phyloP scores from a whole-genome alignment of 2,888 invertebrate genomes.

The Eudemis profundana region DNA sequence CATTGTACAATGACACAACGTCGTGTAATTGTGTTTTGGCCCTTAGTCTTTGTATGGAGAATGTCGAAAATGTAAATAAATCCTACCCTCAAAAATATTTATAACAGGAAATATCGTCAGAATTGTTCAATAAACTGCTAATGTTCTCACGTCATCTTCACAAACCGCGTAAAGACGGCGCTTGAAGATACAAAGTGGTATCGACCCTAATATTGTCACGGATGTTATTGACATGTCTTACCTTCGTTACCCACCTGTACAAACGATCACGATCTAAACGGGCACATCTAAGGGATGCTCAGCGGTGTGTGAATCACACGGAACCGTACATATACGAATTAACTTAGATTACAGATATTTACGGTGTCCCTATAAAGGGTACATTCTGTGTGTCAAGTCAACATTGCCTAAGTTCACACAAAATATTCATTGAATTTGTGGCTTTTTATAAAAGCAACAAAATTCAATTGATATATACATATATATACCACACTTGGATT shows the following conservation, averaged over 20 bases:
- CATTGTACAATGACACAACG: no score
- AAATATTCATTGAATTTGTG: no score
- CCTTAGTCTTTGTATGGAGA: no score
- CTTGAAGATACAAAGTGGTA: constrained; percentile 26
- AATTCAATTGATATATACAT: no score
- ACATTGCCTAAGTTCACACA: no score
- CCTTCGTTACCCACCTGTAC: constrained; percentile 29
- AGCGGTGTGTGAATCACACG: constrained; percentile 12
- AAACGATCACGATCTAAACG: constrained; percentile 22
- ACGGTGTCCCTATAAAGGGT: not conserved
- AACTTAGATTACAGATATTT: not conserved
- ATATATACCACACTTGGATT: no score
- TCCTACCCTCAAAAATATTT: no score
- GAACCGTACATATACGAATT: constrained; percentile 15
- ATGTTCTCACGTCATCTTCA: constrained; percentile 9
- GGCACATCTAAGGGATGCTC: constrained; percentile 26
- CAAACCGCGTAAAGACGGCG: constrained; percentile 10
- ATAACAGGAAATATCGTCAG: not conserved
- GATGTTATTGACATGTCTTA: constrained; percentile 41
- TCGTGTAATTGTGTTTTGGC: no score
- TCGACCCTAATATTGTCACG: constrained; percentile 33
- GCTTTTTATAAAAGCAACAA: no score
- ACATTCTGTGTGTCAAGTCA: no score
- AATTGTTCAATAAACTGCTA: not conserved
- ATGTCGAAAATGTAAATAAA: no score